Base-by-base conservation (phyloP, 1,140 invertebrate species). In the Caenorhabditis elegans region DNA sequence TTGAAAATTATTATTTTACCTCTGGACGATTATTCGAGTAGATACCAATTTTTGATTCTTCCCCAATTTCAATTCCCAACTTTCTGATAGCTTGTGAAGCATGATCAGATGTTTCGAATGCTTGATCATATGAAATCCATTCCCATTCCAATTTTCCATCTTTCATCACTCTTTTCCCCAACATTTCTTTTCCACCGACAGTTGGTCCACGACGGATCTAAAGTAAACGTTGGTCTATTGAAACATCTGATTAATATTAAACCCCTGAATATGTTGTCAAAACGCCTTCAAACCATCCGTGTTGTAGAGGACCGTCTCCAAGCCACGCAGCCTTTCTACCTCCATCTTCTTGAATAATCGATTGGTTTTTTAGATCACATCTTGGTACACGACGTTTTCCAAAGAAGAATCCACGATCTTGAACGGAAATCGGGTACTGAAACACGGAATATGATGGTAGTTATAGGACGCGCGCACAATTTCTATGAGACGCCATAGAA, bases 111-210 rank as follows among this genome's bases (percentile, higher is more conserved):
- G n/a, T 70, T n/a, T 70, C 60, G 28, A 70, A 39, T 10, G 31
- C 60, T 39, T 70, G 60, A 0, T 70, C 60, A 39, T 70, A 70
- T 24, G 17, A 39, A 22, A 70, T 70, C 60, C 60, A 70, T 43
- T 70, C 34, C 60, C 60, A 70, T 70, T 70, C 34, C n/a, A 70
- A 8, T 24, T 70, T 70, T 22, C 60, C 60, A 70, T 70, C n/a
- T 24, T 70, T 70, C 60, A 43, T 36, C n/a, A 70, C 60, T 70
- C 60, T 70, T n/a, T 13, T 70, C 5, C 60, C 60, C n/a, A 70
- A 39, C 60, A 70, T 70, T 39, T 70, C 60, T 39, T 19, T 70
- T 43, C 60, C 60, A 11, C 60, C 60, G n/a, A 39, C 60, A 22
- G 31, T 70, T 70, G 34, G 31, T 11, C 60, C 60, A 17, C 34